Evolutionary conservation across 2,888 invertebrate genomes (phyloP), one percentile per base, ranked within the genome.

Genomic region (Danaus chrysippus): DNA sequence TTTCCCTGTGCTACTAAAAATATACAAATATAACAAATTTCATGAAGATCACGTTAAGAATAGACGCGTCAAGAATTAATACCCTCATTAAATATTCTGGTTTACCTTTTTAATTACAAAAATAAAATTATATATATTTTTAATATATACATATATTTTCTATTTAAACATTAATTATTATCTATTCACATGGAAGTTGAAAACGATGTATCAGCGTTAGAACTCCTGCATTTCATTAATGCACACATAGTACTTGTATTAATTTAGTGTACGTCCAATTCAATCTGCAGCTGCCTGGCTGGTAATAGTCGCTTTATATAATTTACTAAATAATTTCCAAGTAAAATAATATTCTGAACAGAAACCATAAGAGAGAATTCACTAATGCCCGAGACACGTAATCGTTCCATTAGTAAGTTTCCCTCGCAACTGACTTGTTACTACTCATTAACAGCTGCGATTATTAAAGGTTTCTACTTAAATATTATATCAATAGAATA

Each of bases 241-340:
- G 23, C 17, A 19, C 49, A 43, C 43, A n/a, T 17, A 44, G 44
- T 44, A 8, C 57, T 13, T 57, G 42, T 54, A 44, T 54, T 59
- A 59, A 59, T 59, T 43, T 52, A 12, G 23, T 44, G 56, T 49
- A 59, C 55, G 19, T 65, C 59, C 65, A 65, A 66, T 68, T 65
- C 64, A 65, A 68, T 70, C 58, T 64, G 44, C 53, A 60, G 59
- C 55, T 59, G 58, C 41, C 59, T 58, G 58, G 53, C 55, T 63
- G 42, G 58, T 57, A 65, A 62, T 60, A 64, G 59, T 56, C 64
- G 64, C 56, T 58, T 62, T 58, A 62, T 61, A 56, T 56, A 63
- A 58, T 64, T 67, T 58, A 23, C 49, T 63, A 46, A 17, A 34
- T 58, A 46, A 68, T 43, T 56, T 58, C 17, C 63, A 54, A 56